Conservation (phyloP, 2,888 invertebrate species). For the Cheilosia impressa region DNA sequence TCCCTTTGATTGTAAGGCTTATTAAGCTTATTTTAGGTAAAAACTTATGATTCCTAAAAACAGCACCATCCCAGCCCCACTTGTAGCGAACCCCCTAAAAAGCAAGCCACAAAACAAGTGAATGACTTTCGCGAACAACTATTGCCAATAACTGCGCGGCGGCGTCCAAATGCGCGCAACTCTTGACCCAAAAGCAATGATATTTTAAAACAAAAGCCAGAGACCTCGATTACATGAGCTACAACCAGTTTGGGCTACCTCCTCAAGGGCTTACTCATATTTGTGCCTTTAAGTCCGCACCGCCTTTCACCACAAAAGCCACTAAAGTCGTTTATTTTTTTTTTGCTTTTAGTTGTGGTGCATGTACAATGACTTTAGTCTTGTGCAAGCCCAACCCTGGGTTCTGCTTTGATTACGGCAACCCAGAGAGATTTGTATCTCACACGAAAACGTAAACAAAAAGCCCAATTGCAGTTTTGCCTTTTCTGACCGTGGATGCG, state of each 20-base stretch:
- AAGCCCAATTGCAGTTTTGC: no score
- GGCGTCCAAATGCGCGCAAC: neutral
- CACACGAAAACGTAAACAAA: neutral
- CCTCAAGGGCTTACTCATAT: slow-evolving; percentile 16
- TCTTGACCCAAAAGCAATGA: slow-evolving; percentile 4
- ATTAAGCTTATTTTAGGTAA: no score
- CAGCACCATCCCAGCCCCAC: no score
- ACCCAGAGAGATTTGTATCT: neutral
- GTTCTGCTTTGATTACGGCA: neutral
- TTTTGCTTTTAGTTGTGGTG: neutral
- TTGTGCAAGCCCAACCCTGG: neutral
- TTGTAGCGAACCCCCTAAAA: no score
- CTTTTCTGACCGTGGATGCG: neutral
- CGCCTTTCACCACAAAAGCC: slow-evolving; percentile 6
- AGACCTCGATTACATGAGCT: slow-evolving; percentile 1
- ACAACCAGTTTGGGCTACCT: neutral
- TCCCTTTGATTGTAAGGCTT: no score
- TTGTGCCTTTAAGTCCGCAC: neutral
- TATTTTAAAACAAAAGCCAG: neutral
- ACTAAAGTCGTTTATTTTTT: neutral
- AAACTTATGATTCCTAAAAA: no score
- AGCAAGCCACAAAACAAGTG: no score
- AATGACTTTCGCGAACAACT: no score
- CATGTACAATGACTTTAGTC: neutral
- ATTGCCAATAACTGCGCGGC: neutral